These are phyloP conservation scores for Takifugu ocellatus DNA, from an alignment of 2,797 vertebrate genomes.

Conservation along the genomic window DNA sequence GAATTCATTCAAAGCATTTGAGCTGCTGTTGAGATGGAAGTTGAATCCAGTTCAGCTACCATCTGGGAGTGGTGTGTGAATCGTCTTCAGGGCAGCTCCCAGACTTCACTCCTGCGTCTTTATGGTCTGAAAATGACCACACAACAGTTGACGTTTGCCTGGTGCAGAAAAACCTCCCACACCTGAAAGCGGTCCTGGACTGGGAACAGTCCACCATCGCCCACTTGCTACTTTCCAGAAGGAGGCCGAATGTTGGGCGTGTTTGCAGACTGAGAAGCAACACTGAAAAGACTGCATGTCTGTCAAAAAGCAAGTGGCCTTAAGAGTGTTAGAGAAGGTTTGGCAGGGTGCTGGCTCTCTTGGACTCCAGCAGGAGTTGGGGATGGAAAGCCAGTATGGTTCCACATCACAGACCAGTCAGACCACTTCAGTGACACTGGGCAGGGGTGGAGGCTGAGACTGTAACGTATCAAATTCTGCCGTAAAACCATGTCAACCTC, in stretches of 20 bases:
- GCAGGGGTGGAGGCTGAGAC: slow-evolving; percentile 30
- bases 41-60: slow-evolving; percentile 15
- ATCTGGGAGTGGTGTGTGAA: slow-evolving; percentile 52
- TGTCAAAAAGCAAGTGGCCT: background rate
- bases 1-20: slow-evolving; percentile 4
- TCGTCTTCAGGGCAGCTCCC: slow-evolving; percentile 22
- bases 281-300: slow-evolving; percentile 45
- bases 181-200: slow-evolving; percentile 49
- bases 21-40: background rate
- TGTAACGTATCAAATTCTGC: slow-evolving; percentile 44
- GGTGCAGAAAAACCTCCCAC: slow-evolving; percentile 54
- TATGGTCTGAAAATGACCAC: slow-evolving; percentile 53
- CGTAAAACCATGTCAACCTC: slow-evolving; percentile 47
- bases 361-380: slow-evolving; percentile 43
- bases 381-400: slow-evolving; percentile 29
- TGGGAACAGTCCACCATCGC: background rate
- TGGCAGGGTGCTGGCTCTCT: slow-evolving; percentile 28
- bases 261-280: slow-evolving; percentile 47
- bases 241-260: slow-evolving; percentile 41
- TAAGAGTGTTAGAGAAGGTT: slow-evolving; percentile 9
- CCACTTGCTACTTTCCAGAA: slow-evolving; percentile 26
- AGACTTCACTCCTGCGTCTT: slow-evolving; percentile 41
- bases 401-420: slow-evolving; percentile 29
- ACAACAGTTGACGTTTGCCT: slow-evolving; percentile 47
- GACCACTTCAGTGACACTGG: slow-evolving; percentile 22